Evolutionary conservation across 1,140 invertebrate species (phyloP), one percentile per base, ranked within the genome.

Genomic region (Eurosta solidaginis): DNA sequence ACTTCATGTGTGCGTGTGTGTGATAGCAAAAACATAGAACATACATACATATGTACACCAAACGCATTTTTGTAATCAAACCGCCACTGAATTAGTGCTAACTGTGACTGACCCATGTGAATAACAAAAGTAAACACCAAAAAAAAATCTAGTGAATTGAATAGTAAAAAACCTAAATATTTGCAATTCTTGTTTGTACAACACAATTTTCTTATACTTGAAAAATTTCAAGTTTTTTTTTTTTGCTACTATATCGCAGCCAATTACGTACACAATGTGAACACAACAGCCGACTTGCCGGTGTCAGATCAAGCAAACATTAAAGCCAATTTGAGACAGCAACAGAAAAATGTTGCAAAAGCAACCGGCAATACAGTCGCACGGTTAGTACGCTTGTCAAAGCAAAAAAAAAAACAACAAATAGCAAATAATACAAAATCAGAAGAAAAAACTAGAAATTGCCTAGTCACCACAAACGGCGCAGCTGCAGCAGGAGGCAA

Each of bases 141-240:
- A 33, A 33, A 2, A 20, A 68, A 68, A 40, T 68, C n/a, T 20
- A 36, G 22, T 20, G 33, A 68, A 68, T 36, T 29, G 22, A 54
- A 20, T 12, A 59, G 6, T 17, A 59, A 59, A 27, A 12, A 59
- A 17, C 45, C 29, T 6, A 54, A 1, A 12, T 54, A 54, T 14
- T 49, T 20, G 47, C n/a, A 49, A 3, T 17, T 49, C n/a, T 25
- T 54, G 33, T 40, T n/a, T n/a, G n/a, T n/a, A n/a, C n/a, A n/a
- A n/a, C n/a, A n/a, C n/a, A 68, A 17, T 68, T 68, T 40, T 68
- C 17, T 40, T 40, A 68, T 14, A 68, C 59, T 68, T 68, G n/a
- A 68, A n/a, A n/a, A 59, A 40, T 68, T 40, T 68, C 7, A 40
- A 40, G 40, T 68, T 68, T 68, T 36, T 40, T 68, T n/a, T n/a